Evolutionary conservation across 2,113 vertebrate species (phyloP).

Genomic region (Hippocampus barbouri): DNA sequence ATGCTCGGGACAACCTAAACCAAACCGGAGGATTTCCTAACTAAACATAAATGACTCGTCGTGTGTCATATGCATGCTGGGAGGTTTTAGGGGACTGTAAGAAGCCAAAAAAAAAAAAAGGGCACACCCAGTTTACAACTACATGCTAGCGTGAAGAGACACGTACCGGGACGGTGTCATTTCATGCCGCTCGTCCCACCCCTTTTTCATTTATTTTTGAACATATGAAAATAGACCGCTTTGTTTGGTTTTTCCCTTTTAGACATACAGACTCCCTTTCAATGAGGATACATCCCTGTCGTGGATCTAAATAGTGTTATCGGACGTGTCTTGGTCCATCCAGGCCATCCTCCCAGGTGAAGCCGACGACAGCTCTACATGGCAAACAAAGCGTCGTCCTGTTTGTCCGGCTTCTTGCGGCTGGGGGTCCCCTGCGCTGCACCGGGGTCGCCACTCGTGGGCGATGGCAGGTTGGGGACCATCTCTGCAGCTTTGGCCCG

Average conservation of each 20-base stretch:
- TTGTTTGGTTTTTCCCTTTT: constrained; percentile 15
- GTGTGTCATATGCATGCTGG: constrained; percentile 21
- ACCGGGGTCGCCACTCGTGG: constrained; percentile 75
- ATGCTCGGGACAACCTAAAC: neutral
- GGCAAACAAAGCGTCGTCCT: constrained; percentile 86
- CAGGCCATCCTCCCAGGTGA: neutral
- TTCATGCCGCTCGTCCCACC: neutral
- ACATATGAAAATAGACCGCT: constrained; percentile 10
- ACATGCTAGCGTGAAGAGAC: neutral
- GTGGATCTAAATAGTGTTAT: constrained; percentile 21
- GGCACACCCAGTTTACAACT: neutral
- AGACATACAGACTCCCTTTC: constrained; percentile 18
- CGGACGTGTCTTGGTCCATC: constrained; percentile 25
- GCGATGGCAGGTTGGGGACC: constrained; percentile 82
- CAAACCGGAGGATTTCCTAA: neutral
- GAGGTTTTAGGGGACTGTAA: neutral
- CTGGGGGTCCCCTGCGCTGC: constrained; percentile 59
- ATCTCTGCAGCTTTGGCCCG: constrained; percentile 93
- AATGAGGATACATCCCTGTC: constrained; percentile 22
- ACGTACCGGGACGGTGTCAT: neutral
- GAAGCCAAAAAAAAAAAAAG: neutral
- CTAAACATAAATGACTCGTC: neutral
- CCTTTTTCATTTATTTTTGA: neutral
- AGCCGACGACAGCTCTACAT: constrained; percentile 69
- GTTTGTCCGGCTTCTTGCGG: constrained; percentile 82